Conservation (phyloP, 92 coral and sea anemone genomes). For the Metridium senile region DNA sequence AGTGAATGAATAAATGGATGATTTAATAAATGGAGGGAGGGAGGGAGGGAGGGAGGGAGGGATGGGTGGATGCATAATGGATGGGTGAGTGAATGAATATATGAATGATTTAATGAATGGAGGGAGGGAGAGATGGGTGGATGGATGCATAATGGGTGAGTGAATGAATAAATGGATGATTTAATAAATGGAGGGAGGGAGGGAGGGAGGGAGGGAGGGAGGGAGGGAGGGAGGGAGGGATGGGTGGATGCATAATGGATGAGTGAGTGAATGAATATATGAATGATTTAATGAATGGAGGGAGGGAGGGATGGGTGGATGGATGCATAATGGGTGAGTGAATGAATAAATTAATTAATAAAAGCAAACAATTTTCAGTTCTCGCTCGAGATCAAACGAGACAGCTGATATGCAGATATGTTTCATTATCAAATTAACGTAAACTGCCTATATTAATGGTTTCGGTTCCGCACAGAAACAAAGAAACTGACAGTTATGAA, state of each 20-base stretch:
- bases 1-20: background rate
- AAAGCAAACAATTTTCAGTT: no score
- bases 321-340: no score
- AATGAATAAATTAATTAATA: no score
- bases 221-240: background rate
- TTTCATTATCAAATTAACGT: no score
- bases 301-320: background rate
- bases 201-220: constrained; percentile 10
- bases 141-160: background rate
- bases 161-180: background rate
- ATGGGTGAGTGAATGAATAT: background rate
- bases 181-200: background rate
- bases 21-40: background rate
- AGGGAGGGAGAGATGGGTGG: no score
- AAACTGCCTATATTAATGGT: no score
- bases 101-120: background rate
- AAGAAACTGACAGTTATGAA: no score
- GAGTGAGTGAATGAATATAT: background rate
- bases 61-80: background rate
- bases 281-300: background rate
- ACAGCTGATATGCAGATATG: no score
- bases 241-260: background rate
- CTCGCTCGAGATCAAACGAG: no score
- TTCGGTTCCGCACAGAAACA: no score
- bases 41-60: constrained; percentile 8